Conservation (phyloP, 2,113 vertebrate species). For the Fulica atra region DNA sequence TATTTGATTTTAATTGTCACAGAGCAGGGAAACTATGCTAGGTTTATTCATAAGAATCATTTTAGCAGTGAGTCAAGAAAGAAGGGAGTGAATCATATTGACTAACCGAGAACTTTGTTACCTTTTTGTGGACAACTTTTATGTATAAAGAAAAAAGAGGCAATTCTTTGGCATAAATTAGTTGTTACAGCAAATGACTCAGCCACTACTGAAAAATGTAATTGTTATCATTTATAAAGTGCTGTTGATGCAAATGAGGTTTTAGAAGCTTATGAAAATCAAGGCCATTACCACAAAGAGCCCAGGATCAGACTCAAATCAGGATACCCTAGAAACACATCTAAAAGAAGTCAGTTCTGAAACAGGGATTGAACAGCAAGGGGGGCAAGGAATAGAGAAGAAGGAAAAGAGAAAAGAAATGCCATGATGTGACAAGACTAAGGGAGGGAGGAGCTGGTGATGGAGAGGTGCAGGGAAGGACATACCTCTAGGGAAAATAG, state of each 20-base stretch:
- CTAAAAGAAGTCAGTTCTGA: slow-evolving; percentile 4
- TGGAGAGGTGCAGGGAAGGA: not conserved
- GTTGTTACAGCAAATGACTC: slow-evolving; percentile 48
- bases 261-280: slow-evolving; percentile 47
- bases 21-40: not conserved
- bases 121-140: slow-evolving; percentile 43
- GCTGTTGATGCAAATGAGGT: slow-evolving; percentile 41
- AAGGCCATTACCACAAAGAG: slow-evolving; percentile 16
- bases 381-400: not conserved
- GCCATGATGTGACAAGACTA: not conserved
- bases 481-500: not conserved
- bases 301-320: not conserved
- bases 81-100: slow-evolving; percentile 51
- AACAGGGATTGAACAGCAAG: not conserved
- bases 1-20: slow-evolving; percentile 27
- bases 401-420: not conserved
- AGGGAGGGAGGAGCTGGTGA: not conserved
- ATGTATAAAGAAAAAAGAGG: slow-evolving; percentile 3
- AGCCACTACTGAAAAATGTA: slow-evolving; percentile 38
- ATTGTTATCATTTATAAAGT: slow-evolving; percentile 50
- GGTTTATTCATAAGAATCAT: slow-evolving; percentile 5
- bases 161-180: slow-evolving; percentile 43
- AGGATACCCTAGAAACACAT: not conserved
- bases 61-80: slow-evolving; percentile 7
- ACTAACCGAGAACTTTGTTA: slow-evolving; percentile 41